Percentiles rank a stretch among this genome's conserved stretches.
phyloP scores from a whole-genome alignment of 2,113 vertebrate genomes.

The Gopherus flavomarginatus region DNA sequence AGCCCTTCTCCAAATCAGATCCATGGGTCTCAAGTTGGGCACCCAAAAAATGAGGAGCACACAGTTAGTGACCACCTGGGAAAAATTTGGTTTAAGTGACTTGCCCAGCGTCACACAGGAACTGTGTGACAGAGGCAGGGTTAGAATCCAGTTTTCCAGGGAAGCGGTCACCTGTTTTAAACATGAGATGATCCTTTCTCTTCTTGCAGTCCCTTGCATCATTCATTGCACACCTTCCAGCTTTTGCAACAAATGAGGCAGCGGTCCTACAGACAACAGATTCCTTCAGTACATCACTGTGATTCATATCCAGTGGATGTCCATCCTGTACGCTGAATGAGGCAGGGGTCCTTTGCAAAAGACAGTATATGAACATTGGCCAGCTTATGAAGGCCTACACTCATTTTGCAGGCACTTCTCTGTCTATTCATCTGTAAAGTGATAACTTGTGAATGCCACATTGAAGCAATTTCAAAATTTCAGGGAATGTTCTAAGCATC shows the following conservation, averaged over 20 bases:
- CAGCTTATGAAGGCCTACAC: too few species aligned
- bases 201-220: background rate
- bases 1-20: background rate
- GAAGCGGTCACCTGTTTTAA: too few species aligned
- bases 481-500: too few species aligned
- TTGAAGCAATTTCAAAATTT: too few species aligned
- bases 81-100: background rate
- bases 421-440: too few species aligned
- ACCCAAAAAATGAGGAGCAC: background rate
- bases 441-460: too few species aligned
- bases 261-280: background rate
- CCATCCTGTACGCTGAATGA: background rate
- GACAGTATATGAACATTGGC: background rate
- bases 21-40: background rate
- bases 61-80: background rate
- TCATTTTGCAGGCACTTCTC: too few species aligned
- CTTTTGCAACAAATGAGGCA: background rate
- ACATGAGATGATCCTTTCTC: accelerated
- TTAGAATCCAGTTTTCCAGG: background rate
- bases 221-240: background rate
- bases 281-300: background rate
- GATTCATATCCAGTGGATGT: background rate
- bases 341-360: background rate
- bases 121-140: background rate
- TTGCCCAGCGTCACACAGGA: background rate